phyloP scores from a whole-genome alignment of 2,113 vertebrate genomes.

The Papio anubis region DNA sequence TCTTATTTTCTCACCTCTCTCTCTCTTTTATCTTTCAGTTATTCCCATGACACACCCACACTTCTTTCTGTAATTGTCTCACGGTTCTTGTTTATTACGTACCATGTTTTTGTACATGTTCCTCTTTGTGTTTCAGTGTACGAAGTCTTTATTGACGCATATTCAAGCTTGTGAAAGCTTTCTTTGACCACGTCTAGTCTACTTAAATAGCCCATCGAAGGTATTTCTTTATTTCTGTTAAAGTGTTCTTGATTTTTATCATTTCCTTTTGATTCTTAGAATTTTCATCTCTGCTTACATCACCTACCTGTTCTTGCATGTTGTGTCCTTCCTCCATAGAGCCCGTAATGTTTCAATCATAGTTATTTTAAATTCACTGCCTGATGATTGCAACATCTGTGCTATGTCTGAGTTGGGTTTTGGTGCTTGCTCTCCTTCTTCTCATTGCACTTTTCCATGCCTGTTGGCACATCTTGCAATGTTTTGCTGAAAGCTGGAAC shows the following conservation, averaged over 20 bases:
- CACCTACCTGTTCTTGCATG: not conserved
- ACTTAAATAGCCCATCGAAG: fast-evolving
- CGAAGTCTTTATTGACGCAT: fast-evolving
- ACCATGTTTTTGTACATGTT: fast-evolving
- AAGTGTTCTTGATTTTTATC: not conserved
- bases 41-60: fast-evolving
- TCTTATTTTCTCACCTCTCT: not conserved
- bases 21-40: not conserved
- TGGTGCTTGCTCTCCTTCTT: not conserved
- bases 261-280: fast-evolving
- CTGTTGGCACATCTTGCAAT: fast-evolving
- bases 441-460: not conserved
- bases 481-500: not conserved
- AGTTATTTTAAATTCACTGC: fast-evolving
- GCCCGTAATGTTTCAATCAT: fast-evolving
- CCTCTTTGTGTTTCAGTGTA: too few species aligned
- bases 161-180: fast-evolving
- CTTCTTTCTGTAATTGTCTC: not conserved
- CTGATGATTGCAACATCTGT: fast-evolving
- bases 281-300: not conserved
- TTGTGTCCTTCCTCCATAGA: fast-evolving
- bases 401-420: fast-evolving
- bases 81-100: fast-evolving
- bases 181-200: fast-evolving
- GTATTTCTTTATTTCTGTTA: not conserved